A percentile compares a stretch with the other conserved stretches of the same genome.
phyloP scores from a whole-genome alignment of 92 coral and sea anemone species.

The Parazoanthus swiftii region DNA sequence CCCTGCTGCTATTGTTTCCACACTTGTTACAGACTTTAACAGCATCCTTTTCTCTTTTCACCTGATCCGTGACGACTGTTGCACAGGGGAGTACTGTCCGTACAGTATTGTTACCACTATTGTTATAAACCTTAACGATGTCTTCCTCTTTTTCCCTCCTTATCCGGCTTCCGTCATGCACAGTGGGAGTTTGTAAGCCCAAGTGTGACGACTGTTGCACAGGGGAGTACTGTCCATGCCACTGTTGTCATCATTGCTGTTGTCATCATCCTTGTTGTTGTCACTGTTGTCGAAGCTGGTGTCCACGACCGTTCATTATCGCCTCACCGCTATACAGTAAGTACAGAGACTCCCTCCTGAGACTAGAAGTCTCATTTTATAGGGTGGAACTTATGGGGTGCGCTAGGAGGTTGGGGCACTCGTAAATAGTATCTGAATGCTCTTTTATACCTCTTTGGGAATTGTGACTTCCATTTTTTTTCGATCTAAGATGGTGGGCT shows the following conservation, averaged over 20 bases:
- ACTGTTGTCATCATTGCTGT: slow-evolving; percentile 46
- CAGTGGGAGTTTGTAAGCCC: slow-evolving; percentile 37
- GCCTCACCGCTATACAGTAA: slow-evolving; percentile 14
- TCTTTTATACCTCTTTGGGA: no score
- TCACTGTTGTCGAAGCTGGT: slow-evolving; percentile 27
- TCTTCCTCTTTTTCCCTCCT: neutral
- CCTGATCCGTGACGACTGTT: no score
- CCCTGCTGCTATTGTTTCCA: no score
- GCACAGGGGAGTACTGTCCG: no score
- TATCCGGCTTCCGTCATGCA: neutral
- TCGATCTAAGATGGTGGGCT: no score
- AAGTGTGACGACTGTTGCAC: slow-evolving; percentile 32
- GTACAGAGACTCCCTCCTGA: neutral
- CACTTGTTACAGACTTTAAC: no score
- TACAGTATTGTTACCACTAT: no score
- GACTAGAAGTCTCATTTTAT: no score
- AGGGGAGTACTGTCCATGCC: slow-evolving; percentile 23
- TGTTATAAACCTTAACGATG: neutral
- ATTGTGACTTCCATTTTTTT: no score
- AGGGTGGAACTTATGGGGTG: neutral
- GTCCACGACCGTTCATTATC: slow-evolving; percentile 30
- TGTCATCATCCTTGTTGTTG: slow-evolving; percentile 26
- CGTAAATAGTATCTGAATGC: no score
- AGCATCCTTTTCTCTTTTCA: no score
- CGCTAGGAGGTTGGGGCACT: no score